Percentiles rank a stretch among this genome's conserved stretches.
phyloP scores from a whole-genome alignment of 2,113 vertebrate species.

The Chaenocephalus aceratus region DNA sequence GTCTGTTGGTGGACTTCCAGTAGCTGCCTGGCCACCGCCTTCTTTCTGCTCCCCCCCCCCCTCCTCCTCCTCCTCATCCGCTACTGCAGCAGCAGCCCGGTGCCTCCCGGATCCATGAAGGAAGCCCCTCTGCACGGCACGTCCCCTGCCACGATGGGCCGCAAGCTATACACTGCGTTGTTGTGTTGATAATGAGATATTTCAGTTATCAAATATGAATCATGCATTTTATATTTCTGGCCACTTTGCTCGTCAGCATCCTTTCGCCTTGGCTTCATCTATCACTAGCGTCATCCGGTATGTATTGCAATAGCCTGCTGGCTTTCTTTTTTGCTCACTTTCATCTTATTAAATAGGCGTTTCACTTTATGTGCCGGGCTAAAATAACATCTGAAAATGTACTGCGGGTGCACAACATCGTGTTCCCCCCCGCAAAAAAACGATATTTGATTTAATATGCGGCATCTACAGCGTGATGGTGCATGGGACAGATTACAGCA shows the following conservation, averaged over 20 bases:
- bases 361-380: constrained; percentile 1
- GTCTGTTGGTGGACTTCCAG: constrained; percentile 71
- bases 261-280: constrained; percentile 79
- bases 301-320: constrained; percentile 67
- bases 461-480: constrained; percentile 63
- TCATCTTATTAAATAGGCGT: constrained; percentile 6
- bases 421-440: background rate
- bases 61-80: constrained; percentile 50
- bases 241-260: constrained; percentile 84
- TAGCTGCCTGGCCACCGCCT: constrained; percentile 82
- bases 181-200: constrained; percentile 81
- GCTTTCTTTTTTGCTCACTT: constrained; percentile 35
- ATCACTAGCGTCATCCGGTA: constrained; percentile 82
- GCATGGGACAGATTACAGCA: constrained; percentile 59
- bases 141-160: constrained; percentile 78
- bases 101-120: constrained; percentile 76
- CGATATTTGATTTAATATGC: constrained; percentile 52
- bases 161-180: constrained; percentile 72
- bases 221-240: constrained; percentile 87
- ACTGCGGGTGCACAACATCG: constrained; percentile 1
- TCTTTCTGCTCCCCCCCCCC: constrained; percentile 50
- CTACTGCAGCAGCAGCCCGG: constrained; percentile 71
- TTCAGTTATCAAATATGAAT: constrained; percentile 86
- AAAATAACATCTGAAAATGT: background rate
- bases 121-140: constrained; percentile 62